A percentile compares a stretch with the other conserved stretches of the same genome.
Conservation (phyloP, 1,140 invertebrate genomes). For the Bicyclus anynana region DNA sequence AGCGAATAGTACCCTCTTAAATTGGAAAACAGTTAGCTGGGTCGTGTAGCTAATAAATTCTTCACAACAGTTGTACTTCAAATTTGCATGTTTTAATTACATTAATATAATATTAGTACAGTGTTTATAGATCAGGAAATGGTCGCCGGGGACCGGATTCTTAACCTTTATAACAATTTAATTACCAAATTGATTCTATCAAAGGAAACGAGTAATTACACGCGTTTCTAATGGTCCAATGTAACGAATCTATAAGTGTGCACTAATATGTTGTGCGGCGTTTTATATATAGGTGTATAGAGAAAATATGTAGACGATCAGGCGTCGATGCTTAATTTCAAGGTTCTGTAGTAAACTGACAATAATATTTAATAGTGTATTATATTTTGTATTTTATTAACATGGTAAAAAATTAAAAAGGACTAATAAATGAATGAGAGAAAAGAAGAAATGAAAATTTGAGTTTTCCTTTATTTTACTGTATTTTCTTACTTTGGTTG, state of each 20-base stretch:
- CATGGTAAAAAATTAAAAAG: too few species aligned
- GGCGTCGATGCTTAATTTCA: too few species aligned
- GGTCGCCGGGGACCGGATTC: slow-evolving; percentile 22
- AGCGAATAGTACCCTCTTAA: too few species aligned
- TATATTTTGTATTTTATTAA: too few species aligned
- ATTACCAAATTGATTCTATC: slow-evolving; percentile 25
- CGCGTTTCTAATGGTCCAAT: slow-evolving; percentile 14
- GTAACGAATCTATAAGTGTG: slow-evolving; percentile 24
- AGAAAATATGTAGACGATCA: neutral
- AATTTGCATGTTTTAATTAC: slow-evolving; percentile 3
- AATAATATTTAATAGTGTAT: too few species aligned
- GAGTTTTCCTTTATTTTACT: too few species aligned
- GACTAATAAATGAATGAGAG: too few species aligned
- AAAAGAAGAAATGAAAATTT: too few species aligned
- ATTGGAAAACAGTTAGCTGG: too few species aligned
- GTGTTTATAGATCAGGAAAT: slow-evolving; percentile 36
- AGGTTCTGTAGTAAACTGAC: too few species aligned
- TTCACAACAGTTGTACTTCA: neutral
- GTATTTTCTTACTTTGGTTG: too few species aligned
- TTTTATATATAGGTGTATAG: neutral
- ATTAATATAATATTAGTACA: slow-evolving; percentile 5
- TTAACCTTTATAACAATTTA: slow-evolving; percentile 34
- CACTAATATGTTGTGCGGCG: neutral
- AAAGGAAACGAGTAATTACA: slow-evolving; percentile 26
- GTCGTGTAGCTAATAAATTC: too few species aligned